Conservation (phyloP, 2,113 vertebrate genomes). For the Pelusios castaneus region DNA sequence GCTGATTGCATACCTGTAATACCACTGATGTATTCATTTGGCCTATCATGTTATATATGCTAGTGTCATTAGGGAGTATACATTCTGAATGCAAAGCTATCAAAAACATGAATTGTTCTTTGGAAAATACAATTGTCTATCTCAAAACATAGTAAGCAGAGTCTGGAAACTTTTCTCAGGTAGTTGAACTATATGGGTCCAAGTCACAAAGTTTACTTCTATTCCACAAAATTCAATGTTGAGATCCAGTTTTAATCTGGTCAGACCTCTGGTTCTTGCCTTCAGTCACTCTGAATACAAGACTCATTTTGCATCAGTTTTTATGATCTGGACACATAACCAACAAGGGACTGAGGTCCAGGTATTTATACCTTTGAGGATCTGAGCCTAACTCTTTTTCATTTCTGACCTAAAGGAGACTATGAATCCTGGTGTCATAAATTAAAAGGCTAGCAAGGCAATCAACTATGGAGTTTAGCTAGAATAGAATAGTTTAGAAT, state of each 20-base stretch:
- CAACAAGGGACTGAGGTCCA: not conserved
- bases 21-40: not conserved
- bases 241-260: not conserved
- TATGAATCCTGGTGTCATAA: not conserved
- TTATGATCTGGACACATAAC: not conserved
- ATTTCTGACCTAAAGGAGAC: not conserved
- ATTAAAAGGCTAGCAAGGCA: not conserved
- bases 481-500: not conserved
- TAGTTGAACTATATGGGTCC: not conserved
- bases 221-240: not conserved
- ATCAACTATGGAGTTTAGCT: not conserved
- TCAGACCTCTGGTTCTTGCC: not conserved
- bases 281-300: not conserved
- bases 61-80: too few relatives aligned
- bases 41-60: not conserved
- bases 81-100: not conserved
- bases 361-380: not conserved
- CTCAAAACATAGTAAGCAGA: not conserved
- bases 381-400: not conserved
- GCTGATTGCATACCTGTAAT: not conserved
- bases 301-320: not conserved
- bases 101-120: not conserved
- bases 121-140: not conserved
- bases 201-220: not conserved
- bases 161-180: not conserved